A percentile compares a stretch with the other conserved stretches of the same genome.
Conservation (phyloP, 1,140 invertebrate genomes). For the Heliconius nattereri region DNA sequence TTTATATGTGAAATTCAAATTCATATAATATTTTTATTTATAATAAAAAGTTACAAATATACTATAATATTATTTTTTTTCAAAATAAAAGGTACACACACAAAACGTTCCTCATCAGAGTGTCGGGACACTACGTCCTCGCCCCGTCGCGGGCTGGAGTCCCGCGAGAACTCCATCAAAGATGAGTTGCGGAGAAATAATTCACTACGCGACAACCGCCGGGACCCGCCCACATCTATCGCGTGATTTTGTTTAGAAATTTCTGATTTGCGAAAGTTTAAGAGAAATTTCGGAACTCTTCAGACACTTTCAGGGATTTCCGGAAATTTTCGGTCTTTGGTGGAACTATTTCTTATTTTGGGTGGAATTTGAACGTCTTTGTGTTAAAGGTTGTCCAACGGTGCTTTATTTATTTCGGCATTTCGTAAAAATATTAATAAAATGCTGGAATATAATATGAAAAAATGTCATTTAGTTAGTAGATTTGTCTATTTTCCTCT, state of each 20-base stretch:
- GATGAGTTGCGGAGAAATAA: constrained; percentile 69
- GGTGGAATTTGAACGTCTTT: constrained; percentile 8
- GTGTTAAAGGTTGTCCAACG: constrained; percentile 35
- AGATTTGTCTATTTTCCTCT: neutral
- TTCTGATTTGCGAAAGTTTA: neutral
- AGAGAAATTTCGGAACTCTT: neutral
- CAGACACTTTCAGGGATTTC: neutral
- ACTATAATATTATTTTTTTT: constrained; percentile 9
- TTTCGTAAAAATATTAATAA: neutral
- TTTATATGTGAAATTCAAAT: no score
- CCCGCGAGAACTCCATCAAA: constrained; percentile 58
- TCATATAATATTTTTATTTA: no score
- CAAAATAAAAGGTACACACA: constrained; percentile 60
- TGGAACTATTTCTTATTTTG: neutral
- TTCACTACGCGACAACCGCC: constrained; percentile 60
- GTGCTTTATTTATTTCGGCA: constrained; percentile 18
- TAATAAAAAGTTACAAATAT: no score
- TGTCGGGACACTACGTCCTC: constrained; percentile 66
- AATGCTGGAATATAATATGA: neutral
- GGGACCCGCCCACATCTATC: constrained; percentile 52
- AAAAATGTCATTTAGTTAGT: neutral
- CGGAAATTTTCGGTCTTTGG: neutral
- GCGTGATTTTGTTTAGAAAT: constrained; percentile 43
- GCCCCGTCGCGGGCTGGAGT: constrained; percentile 61
- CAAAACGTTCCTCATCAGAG: constrained; percentile 76